These are phyloP conservation scores for Xiphorhynchus erythropygius DNA, from an alignment of 2,797 vertebrate species.

Conservation along the genomic window DNA sequence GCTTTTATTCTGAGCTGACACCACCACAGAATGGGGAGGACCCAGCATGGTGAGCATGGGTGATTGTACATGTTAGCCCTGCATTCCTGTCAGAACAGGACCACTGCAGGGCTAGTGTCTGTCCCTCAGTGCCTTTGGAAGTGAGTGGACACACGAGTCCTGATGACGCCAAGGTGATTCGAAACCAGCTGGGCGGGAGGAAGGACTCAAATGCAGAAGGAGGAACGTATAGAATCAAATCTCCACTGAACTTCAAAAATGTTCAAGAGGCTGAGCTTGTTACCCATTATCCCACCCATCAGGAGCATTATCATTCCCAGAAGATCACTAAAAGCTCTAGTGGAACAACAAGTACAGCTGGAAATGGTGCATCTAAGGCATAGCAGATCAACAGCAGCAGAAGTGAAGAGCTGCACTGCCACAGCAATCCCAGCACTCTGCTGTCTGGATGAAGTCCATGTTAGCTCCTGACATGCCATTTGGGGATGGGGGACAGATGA, in stretches of 20 bases:
- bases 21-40: background rate
- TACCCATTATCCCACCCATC: background rate
- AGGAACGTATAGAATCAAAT: background rate
- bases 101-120: background rate
- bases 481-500: background rate
- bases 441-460: background rate
- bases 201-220: background rate
- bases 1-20: background rate
- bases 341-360: background rate
- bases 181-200: background rate
- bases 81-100: background rate
- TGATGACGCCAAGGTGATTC: background rate
- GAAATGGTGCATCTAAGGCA: background rate
- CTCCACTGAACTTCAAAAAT: background rate
- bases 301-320: background rate
- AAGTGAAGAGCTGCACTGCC: background rate
- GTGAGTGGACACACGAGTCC: background rate
- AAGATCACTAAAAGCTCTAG: background rate
- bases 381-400: background rate
- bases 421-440: background rate
- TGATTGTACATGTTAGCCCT: fast-evolving
- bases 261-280: background rate
- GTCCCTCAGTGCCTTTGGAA: background rate
- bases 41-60: background rate
- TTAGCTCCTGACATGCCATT: background rate